Evolutionary conservation across 2,797 vertebrate genomes (phyloP).

Genomic region (Siniperca undulata): DNA sequence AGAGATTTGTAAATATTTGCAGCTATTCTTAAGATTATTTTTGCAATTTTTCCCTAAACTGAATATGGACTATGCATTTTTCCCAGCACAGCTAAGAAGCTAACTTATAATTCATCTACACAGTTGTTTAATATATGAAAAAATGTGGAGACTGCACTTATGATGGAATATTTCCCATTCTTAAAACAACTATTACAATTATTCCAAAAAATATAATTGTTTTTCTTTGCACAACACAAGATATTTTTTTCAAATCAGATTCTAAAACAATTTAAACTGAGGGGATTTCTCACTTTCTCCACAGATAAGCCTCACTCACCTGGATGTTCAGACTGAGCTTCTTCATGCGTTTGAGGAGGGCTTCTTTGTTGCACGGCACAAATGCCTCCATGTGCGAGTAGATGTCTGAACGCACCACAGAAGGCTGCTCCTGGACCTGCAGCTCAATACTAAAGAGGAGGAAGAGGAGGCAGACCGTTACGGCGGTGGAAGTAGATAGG

Average conservation of each 20-base stretch:
- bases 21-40: not conserved
- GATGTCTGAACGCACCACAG: slow-evolving; percentile 87
- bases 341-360: slow-evolving; percentile 95
- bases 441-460: slow-evolving; percentile 91
- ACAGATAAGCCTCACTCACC: slow-evolving; percentile 77
- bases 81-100: not conserved
- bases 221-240: not conserved
- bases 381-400: slow-evolving; percentile 96
- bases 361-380: slow-evolving; percentile 97
- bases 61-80: not conserved
- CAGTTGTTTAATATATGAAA: not conserved
- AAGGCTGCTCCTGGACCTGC: slow-evolving; percentile 94
- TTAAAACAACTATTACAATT: not conserved
- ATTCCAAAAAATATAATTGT: not conserved
- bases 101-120: not conserved
- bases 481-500: not conserved
- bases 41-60: not conserved
- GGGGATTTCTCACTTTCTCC: slow-evolving; percentile 27
- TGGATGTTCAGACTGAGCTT: slow-evolving; percentile 97
- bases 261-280: not conserved
- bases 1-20: not conserved
- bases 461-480: slow-evolving; percentile 16
- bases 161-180: not conserved
- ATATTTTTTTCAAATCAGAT: not conserved
- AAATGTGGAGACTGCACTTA: not conserved